Base-by-base conservation (phyloP, 1,140 invertebrate genomes). In the Drosophila aff. region DNA sequence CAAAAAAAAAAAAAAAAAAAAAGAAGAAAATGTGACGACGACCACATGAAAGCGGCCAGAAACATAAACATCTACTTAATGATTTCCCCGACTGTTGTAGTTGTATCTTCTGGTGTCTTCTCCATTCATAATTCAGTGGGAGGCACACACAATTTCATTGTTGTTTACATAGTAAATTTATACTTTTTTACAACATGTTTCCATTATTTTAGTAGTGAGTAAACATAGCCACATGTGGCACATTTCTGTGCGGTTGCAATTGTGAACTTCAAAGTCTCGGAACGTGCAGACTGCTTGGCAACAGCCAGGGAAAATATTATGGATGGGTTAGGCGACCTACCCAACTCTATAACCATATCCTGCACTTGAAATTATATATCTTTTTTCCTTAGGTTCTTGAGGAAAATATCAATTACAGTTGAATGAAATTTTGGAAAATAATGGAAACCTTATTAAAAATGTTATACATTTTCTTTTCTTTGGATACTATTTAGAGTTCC, bases 151-250 rank as follows among this genome's bases (percentile, higher is more conserved):
- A 61, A 69, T 57, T 77, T 82, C 76, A 74, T 69, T 83, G 81
- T 83, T 86, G 82, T 86, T 89, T 89, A 89, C 85, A 89, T 90
- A 89, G 85, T 89, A 89, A 89, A 89, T 89, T 89, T 89, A 89
- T 89, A 89, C 85, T 90, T 89, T 73, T 90, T 89, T 90, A 89
- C 85, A 81, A 89, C 85, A 85, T 90, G 81, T 81, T 90, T 89
- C 79, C 85, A 89, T 89, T 90, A 91, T 87, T 89, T 90, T 81
- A 90, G 85, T 91, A 90, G 85, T 89, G 80, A 90, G 89, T 85
- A 89, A 89, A 89, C 85, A 89, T 67, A 57, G 50, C 79, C 65
- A 81, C 68, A 73, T 64, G 68, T 61, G 52, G 62, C 66, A 89
- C 84, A 89, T 87, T 76, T 87, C 63, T 80, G 79, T 68, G 47